Evolutionary conservation across 1,140 invertebrate genomes (phyloP).

Genomic region (Drosophila gunungcola): DNA sequence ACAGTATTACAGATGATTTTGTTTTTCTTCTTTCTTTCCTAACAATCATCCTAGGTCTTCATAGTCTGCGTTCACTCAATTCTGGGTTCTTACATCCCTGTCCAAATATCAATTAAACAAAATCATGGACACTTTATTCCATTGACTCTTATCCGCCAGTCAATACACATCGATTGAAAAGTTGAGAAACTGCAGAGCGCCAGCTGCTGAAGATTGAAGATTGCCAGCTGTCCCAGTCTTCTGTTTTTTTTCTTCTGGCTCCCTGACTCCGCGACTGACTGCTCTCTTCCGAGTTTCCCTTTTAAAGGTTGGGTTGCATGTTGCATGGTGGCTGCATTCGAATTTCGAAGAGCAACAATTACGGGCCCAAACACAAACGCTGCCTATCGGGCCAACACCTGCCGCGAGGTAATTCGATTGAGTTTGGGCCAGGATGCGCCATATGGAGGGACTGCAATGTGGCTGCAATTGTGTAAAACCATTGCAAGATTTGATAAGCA

Average conservation of each 20-base stretch:
- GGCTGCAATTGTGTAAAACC: not conserved
- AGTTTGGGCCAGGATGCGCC: slow-evolving; percentile 25
- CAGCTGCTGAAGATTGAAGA: slow-evolving; percentile 39
- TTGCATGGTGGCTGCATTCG: slow-evolving; percentile 29
- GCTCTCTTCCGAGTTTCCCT: slow-evolving; percentile 11
- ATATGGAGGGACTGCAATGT: slow-evolving; percentile 2
- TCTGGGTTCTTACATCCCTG: not conserved
- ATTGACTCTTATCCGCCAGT: slow-evolving; percentile 2
- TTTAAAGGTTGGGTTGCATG: slow-evolving; percentile 12
- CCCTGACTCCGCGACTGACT: slow-evolving; percentile 1
- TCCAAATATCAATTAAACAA: slow-evolving; percentile 32
- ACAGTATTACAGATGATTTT: no score
- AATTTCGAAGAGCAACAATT: slow-evolving; percentile 33
- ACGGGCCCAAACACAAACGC: not conserved
- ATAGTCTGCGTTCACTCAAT: not conserved
- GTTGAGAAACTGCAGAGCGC: slow-evolving; percentile 10
- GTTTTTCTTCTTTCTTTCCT: not conserved
- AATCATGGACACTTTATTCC: slow-evolving; percentile 14
- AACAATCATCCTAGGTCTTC: not conserved
- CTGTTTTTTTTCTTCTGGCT: slow-evolving; percentile 26
- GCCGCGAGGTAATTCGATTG: slow-evolving; percentile 24
- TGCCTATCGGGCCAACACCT: slow-evolving; percentile 40
- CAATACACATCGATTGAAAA: slow-evolving; percentile 37
- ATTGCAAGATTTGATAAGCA: not conserved
- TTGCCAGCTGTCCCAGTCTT: slow-evolving; percentile 27